phyloP scores from a whole-genome alignment of 2,797 vertebrate species.

The Coregonus ussuriensis region DNA sequence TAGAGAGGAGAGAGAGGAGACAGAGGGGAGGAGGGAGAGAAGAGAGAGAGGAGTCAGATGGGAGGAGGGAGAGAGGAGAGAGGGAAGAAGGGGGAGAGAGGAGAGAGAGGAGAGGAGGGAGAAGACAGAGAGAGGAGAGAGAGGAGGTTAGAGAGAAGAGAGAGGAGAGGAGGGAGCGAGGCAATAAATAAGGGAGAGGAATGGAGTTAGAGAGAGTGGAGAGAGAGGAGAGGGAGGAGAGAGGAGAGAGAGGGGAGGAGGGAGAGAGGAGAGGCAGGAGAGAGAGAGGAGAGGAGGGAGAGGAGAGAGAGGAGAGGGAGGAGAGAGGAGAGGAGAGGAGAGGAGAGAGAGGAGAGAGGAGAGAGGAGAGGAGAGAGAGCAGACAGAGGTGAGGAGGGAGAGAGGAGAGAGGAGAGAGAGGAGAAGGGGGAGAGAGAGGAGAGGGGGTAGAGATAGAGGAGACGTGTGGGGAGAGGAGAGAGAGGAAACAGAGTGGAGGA shows the following conservation, averaged over 20 bases:
- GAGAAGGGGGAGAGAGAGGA: constrained; percentile 34
- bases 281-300: no score
- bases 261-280: neutral
- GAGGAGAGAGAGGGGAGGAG: neutral
- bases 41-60: no score
- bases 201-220: no score
- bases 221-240: constrained; percentile 3
- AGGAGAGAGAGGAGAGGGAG: constrained; percentile 39
- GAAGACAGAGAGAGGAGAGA: no score
- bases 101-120: no score
- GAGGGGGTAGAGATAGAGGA: neutral
- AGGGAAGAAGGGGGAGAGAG: no score
- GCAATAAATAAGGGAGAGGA: no score
- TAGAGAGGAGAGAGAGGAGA: no score
- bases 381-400: neutral
- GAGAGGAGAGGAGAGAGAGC: constrained; percentile 18
- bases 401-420: neutral
- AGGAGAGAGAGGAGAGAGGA: constrained; percentile 24
- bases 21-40: no score
- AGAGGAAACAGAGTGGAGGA: neutral
- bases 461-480: neutral
- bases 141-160: no score
- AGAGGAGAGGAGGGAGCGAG: no score
- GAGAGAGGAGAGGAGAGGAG: neutral
- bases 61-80: no score